These are phyloP conservation scores for Anser brachyrhynchus DNA, from an alignment of 2,113 vertebrate genomes.

Conservation along the genomic window DNA sequence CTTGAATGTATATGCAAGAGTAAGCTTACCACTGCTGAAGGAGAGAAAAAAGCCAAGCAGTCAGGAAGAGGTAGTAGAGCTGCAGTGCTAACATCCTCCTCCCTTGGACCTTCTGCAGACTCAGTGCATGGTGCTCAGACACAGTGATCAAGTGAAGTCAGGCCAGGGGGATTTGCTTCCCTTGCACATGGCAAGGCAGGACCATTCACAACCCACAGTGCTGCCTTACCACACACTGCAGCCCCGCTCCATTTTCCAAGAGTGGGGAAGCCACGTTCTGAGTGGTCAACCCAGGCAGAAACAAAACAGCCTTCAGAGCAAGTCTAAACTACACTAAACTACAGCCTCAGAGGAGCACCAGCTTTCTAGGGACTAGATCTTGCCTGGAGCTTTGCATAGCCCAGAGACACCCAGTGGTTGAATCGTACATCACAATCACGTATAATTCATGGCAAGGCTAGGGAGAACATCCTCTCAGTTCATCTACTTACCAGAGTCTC, in stretches of 20 bases:
- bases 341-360: background rate
- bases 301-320: background rate
- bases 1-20: background rate
- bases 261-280: background rate
- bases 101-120: background rate
- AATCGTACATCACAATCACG: background rate
- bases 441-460: background rate
- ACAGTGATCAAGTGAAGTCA: background rate
- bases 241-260: background rate
- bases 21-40: background rate
- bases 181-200: background rate
- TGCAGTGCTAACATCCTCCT: background rate
- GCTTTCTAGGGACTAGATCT: background rate
- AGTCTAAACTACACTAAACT: background rate
- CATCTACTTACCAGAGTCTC: background rate
- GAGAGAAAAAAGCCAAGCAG: background rate
- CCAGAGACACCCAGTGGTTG: conserved; percentile 25
- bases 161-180: background rate
- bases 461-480: background rate
- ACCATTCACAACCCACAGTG: background rate
- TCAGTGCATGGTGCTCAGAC: background rate
- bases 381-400: background rate
- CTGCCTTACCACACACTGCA: background rate
- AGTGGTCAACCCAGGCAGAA: background rate
- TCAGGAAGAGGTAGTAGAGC: background rate